Conservation (phyloP, 2,888 invertebrate genomes). For the Cheilosia scutellata region DNA sequence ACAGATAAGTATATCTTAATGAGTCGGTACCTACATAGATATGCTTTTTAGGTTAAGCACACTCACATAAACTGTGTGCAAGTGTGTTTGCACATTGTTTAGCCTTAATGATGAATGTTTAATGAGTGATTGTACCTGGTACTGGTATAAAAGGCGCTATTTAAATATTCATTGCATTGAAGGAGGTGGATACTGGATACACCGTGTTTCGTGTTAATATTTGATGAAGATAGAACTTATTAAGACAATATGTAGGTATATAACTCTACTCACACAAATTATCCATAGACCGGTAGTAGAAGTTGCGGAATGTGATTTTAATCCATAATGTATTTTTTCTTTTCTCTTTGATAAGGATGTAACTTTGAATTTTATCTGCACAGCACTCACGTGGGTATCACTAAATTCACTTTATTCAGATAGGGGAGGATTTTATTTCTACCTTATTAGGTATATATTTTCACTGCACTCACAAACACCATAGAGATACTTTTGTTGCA, state of each 20-base stretch:
- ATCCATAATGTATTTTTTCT: conserved; percentile 59
- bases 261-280: conserved; percentile 68
- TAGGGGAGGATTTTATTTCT: conserved; percentile 7
- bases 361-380: conserved; percentile 23
- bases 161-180: conserved; percentile 60
- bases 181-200: not conserved
- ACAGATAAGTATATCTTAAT: conserved; percentile 37
- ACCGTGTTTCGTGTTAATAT: conserved; percentile 16
- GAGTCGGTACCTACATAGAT: conserved; percentile 17
- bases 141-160: conserved; percentile 2
- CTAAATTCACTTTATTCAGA: conserved; percentile 9
- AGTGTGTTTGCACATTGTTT: conserved; percentile 70
- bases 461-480: conserved; percentile 51
- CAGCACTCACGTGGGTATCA: conserved; percentile 5
- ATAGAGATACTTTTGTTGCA: conserved; percentile 33
- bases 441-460: conserved; percentile 12
- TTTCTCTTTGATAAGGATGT: not conserved
- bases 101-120: conserved; percentile 68
- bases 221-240: conserved; percentile 13
- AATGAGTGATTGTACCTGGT: conserved; percentile 45
- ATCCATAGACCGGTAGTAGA: conserved; percentile 69
- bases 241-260: not conserved
- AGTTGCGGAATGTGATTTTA: conserved; percentile 59
- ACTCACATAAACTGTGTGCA: conserved; percentile 43
- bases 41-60: conserved; percentile 67